Conservation (phyloP, 2,888 invertebrate genomes). For the Caenorhabditis sulstoni region DNA sequence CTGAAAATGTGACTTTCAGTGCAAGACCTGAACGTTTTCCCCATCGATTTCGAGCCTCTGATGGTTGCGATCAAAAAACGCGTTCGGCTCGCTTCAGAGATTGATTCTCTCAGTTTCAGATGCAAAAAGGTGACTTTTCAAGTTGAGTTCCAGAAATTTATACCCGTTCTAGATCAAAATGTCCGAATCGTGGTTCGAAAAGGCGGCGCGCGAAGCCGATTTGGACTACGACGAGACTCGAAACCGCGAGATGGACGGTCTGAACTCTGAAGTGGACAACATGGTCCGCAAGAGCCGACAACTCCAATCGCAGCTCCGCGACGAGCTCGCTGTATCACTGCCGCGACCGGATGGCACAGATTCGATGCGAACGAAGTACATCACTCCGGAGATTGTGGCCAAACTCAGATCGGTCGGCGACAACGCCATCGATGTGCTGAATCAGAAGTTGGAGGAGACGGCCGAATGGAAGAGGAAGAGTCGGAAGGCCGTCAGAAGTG, state of each 20-base stretch:
- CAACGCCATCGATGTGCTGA: slow-evolving; percentile 60
- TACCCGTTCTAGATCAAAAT: slow-evolving; percentile 73
- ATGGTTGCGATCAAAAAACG: slow-evolving; percentile 84
- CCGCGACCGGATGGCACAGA: slow-evolving; percentile 51
- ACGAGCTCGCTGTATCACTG: slow-evolving; percentile 27
- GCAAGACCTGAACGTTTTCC: slow-evolving; percentile 87
- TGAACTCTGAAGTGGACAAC: slow-evolving; percentile 51
- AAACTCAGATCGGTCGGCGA: slow-evolving; percentile 37
- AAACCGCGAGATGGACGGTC: slow-evolving; percentile 51
- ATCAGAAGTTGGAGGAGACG: slow-evolving; percentile 51
- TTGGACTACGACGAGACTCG: slow-evolving; percentile 85
- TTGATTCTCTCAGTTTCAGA: slow-evolving; percentile 88
- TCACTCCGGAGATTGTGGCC: slow-evolving; percentile 59
- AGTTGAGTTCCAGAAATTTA: background rate
- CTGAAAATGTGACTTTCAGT: slow-evolving; percentile 54
- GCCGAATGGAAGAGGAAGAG: slow-evolving; percentile 59
- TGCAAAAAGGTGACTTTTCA: slow-evolving; percentile 83
- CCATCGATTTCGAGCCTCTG: slow-evolving; percentile 84
- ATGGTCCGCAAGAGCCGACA: slow-evolving; percentile 45
- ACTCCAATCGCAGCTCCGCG: slow-evolving; percentile 37
- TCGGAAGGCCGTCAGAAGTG: slow-evolving; percentile 22
- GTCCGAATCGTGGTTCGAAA: slow-evolving; percentile 89
- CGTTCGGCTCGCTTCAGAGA: slow-evolving; percentile 87
- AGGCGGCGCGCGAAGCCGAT: slow-evolving; percentile 92
- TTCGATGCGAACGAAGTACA: slow-evolving; percentile 55